Evolutionary conservation across 2,888 invertebrate species (phyloP).

Genomic region (Yponomeuta malinellus): DNA sequence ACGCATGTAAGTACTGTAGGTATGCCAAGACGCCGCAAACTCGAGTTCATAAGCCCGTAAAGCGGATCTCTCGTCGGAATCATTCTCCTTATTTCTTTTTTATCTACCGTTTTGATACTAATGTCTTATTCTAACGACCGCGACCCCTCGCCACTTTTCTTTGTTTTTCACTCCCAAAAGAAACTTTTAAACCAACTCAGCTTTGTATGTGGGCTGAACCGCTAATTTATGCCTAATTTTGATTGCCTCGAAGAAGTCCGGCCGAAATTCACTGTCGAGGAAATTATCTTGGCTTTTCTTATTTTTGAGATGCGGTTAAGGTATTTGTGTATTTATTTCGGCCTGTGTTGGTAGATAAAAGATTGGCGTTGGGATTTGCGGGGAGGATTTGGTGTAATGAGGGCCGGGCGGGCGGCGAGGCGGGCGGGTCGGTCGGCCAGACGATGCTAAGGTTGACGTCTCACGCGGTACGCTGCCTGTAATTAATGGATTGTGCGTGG

Average conservation of each 20-base stretch:
- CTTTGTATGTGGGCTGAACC: constrained; percentile 55
- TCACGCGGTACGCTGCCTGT: constrained; percentile 36
- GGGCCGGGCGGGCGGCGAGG: constrained; percentile 7
- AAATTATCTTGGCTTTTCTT: background rate
- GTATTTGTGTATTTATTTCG: constrained; percentile 65
- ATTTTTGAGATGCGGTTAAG: constrained; percentile 64
- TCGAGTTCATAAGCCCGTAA: constrained; percentile 39
- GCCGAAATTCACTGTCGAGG: constrained; percentile 43
- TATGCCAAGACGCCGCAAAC: constrained; percentile 30
- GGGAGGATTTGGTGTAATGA: constrained; percentile 21
- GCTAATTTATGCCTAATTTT: constrained; percentile 63
- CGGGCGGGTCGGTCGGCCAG: constrained; percentile 17
- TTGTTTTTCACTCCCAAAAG: constrained; percentile 44
- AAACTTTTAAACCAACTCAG: constrained; percentile 42
- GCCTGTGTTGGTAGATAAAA: constrained; percentile 46
- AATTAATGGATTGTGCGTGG: constrained; percentile 51
- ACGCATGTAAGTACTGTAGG: constrained; percentile 46
- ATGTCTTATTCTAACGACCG: constrained; percentile 46
- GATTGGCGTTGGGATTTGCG: constrained; percentile 46
- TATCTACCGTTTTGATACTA: constrained; percentile 46
- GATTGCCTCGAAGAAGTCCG: constrained; percentile 53
- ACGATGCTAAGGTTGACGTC: constrained; percentile 33
- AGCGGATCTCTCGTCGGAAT: constrained; percentile 33
- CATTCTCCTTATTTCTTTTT: constrained; percentile 37
- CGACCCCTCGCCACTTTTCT: constrained; percentile 30